Percentiles rank a stretch among this genome's conserved stretches.
Conservation (phyloP, 2,113 vertebrate genomes). For the Caloenas nicobarica region DNA sequence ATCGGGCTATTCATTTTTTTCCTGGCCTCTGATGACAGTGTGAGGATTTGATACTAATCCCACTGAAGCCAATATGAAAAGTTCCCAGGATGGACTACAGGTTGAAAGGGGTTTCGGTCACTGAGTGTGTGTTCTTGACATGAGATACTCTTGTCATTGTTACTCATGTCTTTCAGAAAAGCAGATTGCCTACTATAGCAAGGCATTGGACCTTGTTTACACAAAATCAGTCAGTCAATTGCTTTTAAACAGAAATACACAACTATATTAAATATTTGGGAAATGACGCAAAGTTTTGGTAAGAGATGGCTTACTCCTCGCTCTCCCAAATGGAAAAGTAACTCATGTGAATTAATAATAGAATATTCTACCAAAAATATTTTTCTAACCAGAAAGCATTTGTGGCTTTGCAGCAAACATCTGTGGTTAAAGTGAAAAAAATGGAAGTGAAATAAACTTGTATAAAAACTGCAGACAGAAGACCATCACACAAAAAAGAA, state of each 20-base stretch:
- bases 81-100: background rate
- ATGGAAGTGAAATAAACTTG: background rate
- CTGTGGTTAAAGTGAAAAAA: background rate
- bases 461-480: background rate
- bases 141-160: background rate
- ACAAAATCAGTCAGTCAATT: background rate
- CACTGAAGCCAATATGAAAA: background rate
- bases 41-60: background rate
- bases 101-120: background rate
- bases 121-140: background rate
- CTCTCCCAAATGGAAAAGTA: background rate
- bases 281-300: background rate
- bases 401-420: conserved; percentile 1
- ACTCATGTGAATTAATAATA: background rate
- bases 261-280: background rate
- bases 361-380: background rate
- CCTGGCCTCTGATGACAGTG: accelerated
- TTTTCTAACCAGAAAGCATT: conserved; percentile 20
- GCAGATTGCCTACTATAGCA: background rate
- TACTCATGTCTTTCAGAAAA: background rate
- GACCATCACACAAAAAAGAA: background rate
- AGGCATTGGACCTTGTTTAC: background rate
- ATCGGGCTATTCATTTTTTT: background rate
- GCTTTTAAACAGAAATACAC: background rate
- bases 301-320: background rate